Base-by-base conservation (phyloP, 1,140 invertebrate species). In the Mesaphorura yosii region DNA sequence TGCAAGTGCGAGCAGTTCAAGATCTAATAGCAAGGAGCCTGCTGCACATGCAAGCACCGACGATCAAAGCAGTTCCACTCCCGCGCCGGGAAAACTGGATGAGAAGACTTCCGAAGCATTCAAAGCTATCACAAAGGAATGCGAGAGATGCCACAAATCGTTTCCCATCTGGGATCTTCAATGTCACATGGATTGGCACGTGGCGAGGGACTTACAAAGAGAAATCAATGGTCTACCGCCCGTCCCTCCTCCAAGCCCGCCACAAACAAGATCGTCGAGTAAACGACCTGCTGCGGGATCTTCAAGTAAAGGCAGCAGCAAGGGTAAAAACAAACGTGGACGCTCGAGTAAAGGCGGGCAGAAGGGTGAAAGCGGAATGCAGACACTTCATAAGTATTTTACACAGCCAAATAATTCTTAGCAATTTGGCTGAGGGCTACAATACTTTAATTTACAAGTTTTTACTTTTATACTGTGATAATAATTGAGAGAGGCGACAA, bases 151-250 rank as follows among this genome's bases (percentile, higher is more conserved):
- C 34, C 47, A 44, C 1, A 48, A 54, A 37, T 17, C 15, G 27
- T 31, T 62, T 37, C 25, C 31, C 22, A 4, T 50, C 2, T 59
- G 60, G 57, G 57, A 62, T 15, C 19, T 54, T 1, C 27, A 37
- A 23, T 22, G 44, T 10, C 60, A 62, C 25, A 57, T 28, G 51
- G 60, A 62, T 29, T 62, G 38, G 34, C 60, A 62, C 31, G 49
- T 57, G 37, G 60, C 60, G 0, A 53, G 47, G 31, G 60, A 62
- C 31, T 34, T 62, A 14, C 57, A 55, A 40, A 26, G 48, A 12
- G 58, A 60, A 47, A 47, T 60, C 6, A 57, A 60, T 40, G 54
- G 51, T 2, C 19, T 53, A 38, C 48, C 55, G 12, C 53, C 50
- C 12, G 29, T 51, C 10, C n/a, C n/a, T 10, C 10, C 31, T 34